These are phyloP conservation scores for Callipepla californica DNA, from an alignment of 2,113 vertebrate species.

Conservation along the genomic window DNA sequence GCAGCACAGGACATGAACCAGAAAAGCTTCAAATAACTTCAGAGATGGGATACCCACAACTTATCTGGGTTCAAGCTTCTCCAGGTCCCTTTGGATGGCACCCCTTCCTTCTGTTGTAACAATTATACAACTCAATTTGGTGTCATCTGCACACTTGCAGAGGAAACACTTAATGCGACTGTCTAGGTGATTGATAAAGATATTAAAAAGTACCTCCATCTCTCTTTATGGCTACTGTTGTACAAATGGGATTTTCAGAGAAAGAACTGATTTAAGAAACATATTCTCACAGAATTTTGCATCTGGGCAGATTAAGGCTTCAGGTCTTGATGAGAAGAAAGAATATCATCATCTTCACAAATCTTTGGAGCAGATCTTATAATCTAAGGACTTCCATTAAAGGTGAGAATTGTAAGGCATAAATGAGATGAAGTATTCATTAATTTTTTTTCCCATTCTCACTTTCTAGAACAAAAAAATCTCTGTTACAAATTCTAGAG, in stretches of 20 bases:
- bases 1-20: neutral
- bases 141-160: no score
- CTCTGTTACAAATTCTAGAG: neutral
- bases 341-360: neutral
- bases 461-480: neutral
- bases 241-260: neutral
- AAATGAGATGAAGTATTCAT: neutral
- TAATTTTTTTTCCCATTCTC: neutral
- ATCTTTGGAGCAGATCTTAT: neutral
- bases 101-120: no score
- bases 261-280: neutral
- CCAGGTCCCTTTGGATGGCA: no score
- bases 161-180: no score
- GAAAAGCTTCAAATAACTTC: neutral
- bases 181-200: no score
- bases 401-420: neutral
- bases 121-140: no score
- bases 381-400: neutral
- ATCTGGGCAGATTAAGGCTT: neutral
- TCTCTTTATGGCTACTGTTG: neutral
- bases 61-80: no score
- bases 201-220: neutral
- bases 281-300: neutral
- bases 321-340: neutral
- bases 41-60: no score